Evolutionary conservation across 2,888 invertebrate species (phyloP), one percentile per base, ranked within the genome.

Genomic region (Pandemis heparana): DNA sequence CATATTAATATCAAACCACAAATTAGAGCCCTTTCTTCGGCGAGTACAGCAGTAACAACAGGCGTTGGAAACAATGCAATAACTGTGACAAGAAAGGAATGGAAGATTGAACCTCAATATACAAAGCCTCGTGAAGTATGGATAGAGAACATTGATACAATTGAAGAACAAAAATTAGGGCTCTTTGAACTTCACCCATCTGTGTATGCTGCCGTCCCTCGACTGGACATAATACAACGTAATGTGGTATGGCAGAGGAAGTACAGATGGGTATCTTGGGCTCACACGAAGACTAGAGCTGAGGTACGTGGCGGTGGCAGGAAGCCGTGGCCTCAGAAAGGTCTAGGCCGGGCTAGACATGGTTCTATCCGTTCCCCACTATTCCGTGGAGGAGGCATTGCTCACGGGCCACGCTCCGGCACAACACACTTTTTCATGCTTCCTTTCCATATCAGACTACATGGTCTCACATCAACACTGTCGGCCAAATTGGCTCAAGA

Each of bases 261-360:
- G 77, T 99, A 98, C 87, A 95, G 96, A 86, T 96, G 94, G 92
- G 97, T 99, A 89, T 96, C 97, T 80, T 98, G 96, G 94, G 97
- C 96, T 0, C 95, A 97, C 81, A 95, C 97, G 1, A 97, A 97
- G 87, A 96, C 96, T 0, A 95, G 98, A 71, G 97, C 97, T 0
- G 99, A 99, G 93, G 96, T 97, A 71, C 94, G 96, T 64, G 99
- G 99, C 51, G 98, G 99, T 69, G 98, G 98, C 0, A 95, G 95
- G 39, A 99, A 99, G 83, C 99, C 99, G 0, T 99, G 99, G 99
- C 98, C 98, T 0, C 99, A 99, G 87, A 99, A 99, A 92, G 98
- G 99, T 32, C 85, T 95, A 41, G 99, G 99, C 0, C 95, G 96
- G 79, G 97, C 99, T 0, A 96, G 99, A 60, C 99, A 99, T 85